Evolutionary conservation across 2,113 vertebrate species (phyloP).

Genomic region (Pluvianellus socialis): DNA sequence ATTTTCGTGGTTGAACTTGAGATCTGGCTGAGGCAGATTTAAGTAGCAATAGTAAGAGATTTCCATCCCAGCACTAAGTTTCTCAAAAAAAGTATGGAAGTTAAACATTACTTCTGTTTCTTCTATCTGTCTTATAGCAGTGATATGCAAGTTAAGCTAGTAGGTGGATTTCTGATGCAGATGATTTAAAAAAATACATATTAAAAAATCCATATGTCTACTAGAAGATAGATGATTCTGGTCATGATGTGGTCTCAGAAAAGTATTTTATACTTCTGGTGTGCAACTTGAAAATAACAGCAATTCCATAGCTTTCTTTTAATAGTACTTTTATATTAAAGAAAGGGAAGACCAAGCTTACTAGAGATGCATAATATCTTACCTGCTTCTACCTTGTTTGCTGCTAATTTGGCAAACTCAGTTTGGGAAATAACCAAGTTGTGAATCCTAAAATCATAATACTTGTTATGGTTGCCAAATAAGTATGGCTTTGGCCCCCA

Average conservation of each 20-base stretch:
- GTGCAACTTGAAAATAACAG: neutral
- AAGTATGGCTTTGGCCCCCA: neutral
- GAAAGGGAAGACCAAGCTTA: neutral
- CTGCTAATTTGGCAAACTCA: neutral
- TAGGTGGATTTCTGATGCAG: neutral
- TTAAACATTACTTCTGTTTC: neutral
- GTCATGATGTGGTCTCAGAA: neutral
- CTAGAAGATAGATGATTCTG: neutral
- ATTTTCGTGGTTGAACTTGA: neutral
- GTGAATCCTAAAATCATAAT: neutral
- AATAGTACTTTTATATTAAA: neutral
- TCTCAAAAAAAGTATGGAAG: neutral
- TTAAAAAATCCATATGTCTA: neutral
- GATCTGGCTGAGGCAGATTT: neutral
- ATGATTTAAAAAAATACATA: neutral
- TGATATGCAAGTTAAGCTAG: neutral
- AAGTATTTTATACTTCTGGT: neutral
- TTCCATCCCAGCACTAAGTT: neutral
- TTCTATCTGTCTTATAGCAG: neutral
- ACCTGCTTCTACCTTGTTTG: neutral
- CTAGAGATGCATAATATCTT: neutral
- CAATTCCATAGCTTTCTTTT: neutral
- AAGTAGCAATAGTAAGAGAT: neutral
- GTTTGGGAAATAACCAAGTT: neutral
- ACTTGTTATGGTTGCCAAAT: neutral